Conservation (phyloP, 2,113 vertebrate genomes). For the Gobio gobio region DNA sequence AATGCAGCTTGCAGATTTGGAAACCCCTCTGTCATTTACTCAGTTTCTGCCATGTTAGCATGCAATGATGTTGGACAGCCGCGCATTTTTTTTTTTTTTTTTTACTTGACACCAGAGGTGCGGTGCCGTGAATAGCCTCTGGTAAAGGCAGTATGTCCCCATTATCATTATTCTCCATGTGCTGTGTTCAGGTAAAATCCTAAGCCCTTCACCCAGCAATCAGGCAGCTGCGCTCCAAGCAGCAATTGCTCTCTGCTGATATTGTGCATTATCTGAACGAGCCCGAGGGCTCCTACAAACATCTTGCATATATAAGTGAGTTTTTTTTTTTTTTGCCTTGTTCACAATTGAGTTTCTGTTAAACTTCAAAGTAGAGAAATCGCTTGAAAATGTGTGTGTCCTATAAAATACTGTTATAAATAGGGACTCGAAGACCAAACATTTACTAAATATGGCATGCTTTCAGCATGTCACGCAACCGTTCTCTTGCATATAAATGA, state of each 20-base stretch:
- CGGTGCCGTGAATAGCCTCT: neutral
- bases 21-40: conserved; percentile 23
- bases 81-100: neutral
- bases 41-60: conserved; percentile 17
- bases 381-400: neutral
- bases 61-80: conserved; percentile 16
- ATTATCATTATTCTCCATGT: conserved; percentile 31
- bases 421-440: neutral
- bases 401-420: neutral
- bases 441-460: neutral
- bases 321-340: neutral
- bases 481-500: neutral
- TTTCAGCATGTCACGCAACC: neutral
- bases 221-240: conserved; percentile 33
- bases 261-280: conserved; percentile 28
- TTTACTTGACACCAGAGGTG: conserved; percentile 15
- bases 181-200: conserved; percentile 36
- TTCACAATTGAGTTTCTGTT: neutral
- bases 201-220: conserved; percentile 38
- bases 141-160: conserved; percentile 29
- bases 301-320: conserved; percentile 35
- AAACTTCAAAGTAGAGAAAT: neutral
- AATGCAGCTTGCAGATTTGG: conserved; percentile 10
- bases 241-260: conserved; percentile 37
- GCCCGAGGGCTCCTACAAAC: conserved; percentile 1